Percentiles rank a stretch among this genome's conserved stretches.
These are phyloP conservation scores for Dicentrarchus labrax DNA, from an alignment of 2,113 vertebrate species.

Conservation along the genomic window DNA sequence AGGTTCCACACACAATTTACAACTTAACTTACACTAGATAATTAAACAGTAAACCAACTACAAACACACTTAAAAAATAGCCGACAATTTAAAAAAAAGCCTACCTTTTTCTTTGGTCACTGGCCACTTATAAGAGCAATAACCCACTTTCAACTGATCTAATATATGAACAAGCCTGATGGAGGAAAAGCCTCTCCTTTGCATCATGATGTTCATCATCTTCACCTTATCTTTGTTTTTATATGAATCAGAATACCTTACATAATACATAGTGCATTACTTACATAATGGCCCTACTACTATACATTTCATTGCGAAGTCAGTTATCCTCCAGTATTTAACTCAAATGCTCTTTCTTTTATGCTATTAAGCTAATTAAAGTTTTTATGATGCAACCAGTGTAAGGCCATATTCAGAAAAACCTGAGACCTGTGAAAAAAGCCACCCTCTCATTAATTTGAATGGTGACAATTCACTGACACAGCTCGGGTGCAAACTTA, in stretches of 20 bases:
- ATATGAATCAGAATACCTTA: neutral
- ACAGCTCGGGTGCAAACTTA: neutral
- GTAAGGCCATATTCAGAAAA: neutral
- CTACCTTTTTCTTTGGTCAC: neutral
- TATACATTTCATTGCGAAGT: neutral
- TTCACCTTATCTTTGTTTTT: neutral
- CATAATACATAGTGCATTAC: neutral
- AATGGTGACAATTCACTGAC: neutral
- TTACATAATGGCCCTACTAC: neutral
- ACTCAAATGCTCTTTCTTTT: neutral
- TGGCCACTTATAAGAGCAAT: neutral
- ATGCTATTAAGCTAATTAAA: neutral
- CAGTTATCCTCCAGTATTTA: neutral
- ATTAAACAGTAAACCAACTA: neutral
- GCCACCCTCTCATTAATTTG: neutral
- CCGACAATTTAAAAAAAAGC: neutral
- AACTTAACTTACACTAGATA: neutral
- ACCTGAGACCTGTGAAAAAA: neutral
- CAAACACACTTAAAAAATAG: neutral
- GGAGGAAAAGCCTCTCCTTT: neutral
- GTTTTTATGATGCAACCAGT: neutral
- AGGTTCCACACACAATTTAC: rapidly evolving
- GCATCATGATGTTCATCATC: neutral
- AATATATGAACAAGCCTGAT: neutral
- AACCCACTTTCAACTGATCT: neutral